Evolutionary conservation across 2,113 vertebrate species (phyloP), one percentile per base, ranked within the genome.

Genomic region (Takifugu bimaculatus): DNA sequence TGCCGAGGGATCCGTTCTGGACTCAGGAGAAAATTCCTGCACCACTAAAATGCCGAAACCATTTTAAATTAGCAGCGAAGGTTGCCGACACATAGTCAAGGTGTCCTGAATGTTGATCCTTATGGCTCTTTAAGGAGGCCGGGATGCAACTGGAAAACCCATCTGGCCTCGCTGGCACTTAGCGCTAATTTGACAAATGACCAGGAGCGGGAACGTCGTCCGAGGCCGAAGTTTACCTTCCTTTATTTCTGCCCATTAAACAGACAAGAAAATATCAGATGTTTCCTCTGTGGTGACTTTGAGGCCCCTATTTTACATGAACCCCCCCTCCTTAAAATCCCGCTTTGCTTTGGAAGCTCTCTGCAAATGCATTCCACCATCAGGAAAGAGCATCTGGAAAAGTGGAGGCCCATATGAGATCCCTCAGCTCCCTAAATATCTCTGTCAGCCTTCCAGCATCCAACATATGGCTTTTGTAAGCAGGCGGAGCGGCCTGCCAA

Each of bases 131-230:
- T 32, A 32, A 32, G 29, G 29, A 32, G 29, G 29, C 5, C 29
- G 29, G 5, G 35, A 39, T 1, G 35, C 68, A 70, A 85, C 79
- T 77, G 69, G 75, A 83, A 70, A 78, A 84, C 84, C 62, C 70
- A 80, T 81, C 78, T 58, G 79, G 84, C 85, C 81, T 82, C 85
- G 83, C 67, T 75, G 68, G 57, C 80, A 85, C 81, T 82, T 83
- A 82, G 14, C 25, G 20, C 42, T 81, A 85, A 90, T 88, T 87
- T 28, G 35, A 39, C 35, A 39, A 39, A 7, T 7, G 35, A 39
- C 35, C 6, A 39, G 35, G 35, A 39, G 35, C 35, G 11, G 35
- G 7, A 10, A 39, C 28, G n/a, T 5, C 50, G 9, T 13, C 10
- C 26, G 14, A 6, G 27, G 26, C 26, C 27, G 2, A 9, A 14